These are phyloP conservation scores for Schizotus pectinicornis DNA, from an alignment of 2,888 invertebrate genomes.

Conservation along the genomic window DNA sequence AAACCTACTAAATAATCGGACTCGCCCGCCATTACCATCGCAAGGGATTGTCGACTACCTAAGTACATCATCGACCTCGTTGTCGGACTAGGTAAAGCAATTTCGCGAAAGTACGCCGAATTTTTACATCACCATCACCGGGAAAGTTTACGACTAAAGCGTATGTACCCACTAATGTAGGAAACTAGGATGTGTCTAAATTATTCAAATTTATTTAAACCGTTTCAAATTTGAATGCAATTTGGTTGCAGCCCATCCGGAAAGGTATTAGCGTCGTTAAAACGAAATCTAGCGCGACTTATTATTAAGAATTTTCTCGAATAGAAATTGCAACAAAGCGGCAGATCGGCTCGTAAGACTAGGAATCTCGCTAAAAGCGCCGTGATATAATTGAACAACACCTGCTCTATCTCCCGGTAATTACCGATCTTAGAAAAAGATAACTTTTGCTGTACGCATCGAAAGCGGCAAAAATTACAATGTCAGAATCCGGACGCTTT, in stretches of 20 bases:
- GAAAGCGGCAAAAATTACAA: too few relatives aligned
- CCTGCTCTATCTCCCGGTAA: too few relatives aligned
- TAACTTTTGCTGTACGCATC: too few relatives aligned
- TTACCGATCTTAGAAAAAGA: too few relatives aligned
- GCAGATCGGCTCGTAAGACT: background rate
- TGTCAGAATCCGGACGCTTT: too few relatives aligned
- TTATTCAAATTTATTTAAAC: slow-evolving; percentile 16
- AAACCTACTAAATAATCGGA: slow-evolving; percentile 41
- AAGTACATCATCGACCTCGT: slow-evolving; percentile 2
- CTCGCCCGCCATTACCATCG: too few relatives aligned
- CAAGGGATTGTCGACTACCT: slow-evolving; percentile 10
- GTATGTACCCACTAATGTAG: slow-evolving; percentile 1
- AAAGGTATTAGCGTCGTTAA: background rate
- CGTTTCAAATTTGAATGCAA: too few relatives aligned
- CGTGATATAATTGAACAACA: too few relatives aligned
- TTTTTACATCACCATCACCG: slow-evolving; percentile 1
- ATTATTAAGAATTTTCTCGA: slow-evolving; percentile 10
- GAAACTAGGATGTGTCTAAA: slow-evolving; percentile 16
- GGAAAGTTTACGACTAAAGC: slow-evolving; percentile 23
- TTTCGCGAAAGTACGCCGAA: background rate
- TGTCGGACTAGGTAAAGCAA: slow-evolving; percentile 22
- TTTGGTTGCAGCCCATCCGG: too few relatives aligned
- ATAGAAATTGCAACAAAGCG: slow-evolving; percentile 7
- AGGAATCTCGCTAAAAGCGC: too few relatives aligned
- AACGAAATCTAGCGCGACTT: too few relatives aligned